These are phyloP conservation scores for Eumaeus atala DNA, from an alignment of 1,140 invertebrate genomes.

Conservation along the genomic window DNA sequence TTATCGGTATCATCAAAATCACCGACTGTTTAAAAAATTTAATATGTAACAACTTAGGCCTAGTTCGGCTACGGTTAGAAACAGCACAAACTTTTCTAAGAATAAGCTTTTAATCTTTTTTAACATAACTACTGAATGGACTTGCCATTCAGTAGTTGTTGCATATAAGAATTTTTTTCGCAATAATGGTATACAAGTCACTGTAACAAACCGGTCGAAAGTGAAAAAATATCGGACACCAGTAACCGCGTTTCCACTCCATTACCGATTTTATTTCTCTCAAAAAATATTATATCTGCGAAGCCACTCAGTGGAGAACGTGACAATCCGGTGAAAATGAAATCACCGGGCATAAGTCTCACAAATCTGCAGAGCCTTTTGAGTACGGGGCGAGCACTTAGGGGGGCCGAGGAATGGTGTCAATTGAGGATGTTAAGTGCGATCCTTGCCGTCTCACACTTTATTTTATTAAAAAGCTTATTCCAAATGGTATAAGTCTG, in stretches of 20 bases:
- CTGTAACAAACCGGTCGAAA: too few species aligned
- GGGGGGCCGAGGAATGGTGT: slow-evolving; percentile 57
- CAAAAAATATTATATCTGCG: slow-evolving; percentile 53
- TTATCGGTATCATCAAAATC: too few species aligned
- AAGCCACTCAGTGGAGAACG: slow-evolving; percentile 56
- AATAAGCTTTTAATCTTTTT: too few species aligned
- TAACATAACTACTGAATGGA: too few species aligned
- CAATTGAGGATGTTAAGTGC: slow-evolving; percentile 70
- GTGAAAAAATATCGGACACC: slow-evolving; percentile 19
- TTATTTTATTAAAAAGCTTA: slow-evolving; percentile 28
- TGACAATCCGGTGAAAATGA: slow-evolving; percentile 65
- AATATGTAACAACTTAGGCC: too few species aligned
- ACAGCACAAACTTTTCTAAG: too few species aligned
- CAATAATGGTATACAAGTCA: too few species aligned
- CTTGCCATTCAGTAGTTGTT: too few species aligned
- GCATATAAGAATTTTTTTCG: slow-evolving; percentile 2
- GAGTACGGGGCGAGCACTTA: slow-evolving; percentile 62
- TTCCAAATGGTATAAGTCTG: slow-evolving; percentile 6
- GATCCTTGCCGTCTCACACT: slow-evolving; percentile 28
- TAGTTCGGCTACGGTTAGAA: too few species aligned
- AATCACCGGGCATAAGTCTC: slow-evolving; percentile 64
- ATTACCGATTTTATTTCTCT: slow-evolving; percentile 68
- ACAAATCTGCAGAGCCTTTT: slow-evolving; percentile 59
- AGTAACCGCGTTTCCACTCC: slow-evolving; percentile 49
- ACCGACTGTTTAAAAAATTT: too few species aligned